Evolutionary conservation across 1,140 invertebrate species (phyloP).

Genomic region (Oppia nitens): DNA sequence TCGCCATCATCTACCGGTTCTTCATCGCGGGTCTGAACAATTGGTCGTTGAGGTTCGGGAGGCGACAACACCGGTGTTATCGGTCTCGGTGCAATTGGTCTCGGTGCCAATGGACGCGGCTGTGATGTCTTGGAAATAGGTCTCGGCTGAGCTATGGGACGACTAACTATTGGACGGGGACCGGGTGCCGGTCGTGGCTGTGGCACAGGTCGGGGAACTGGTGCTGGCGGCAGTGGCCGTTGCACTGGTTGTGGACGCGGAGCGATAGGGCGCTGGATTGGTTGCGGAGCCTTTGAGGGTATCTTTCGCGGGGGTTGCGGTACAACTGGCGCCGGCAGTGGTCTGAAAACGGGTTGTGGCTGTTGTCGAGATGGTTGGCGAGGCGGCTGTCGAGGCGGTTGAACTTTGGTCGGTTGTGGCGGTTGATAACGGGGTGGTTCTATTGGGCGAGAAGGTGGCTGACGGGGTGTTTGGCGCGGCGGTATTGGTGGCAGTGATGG

Average conservation of each 20-base stretch:
- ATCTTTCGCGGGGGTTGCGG: background rate
- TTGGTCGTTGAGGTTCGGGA: background rate
- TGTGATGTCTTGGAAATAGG: background rate
- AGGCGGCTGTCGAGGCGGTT: background rate
- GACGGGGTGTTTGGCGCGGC: background rate
- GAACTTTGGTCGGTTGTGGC: background rate
- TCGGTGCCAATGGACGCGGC: background rate
- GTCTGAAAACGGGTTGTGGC: background rate
- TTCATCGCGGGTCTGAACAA: background rate
- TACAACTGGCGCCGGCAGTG: background rate
- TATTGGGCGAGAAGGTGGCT: background rate
- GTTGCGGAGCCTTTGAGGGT: slow-evolving; percentile 1
- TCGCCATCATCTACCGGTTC: background rate
- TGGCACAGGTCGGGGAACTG: background rate
- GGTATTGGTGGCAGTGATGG: slow-evolving; percentile 2
- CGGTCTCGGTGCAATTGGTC: background rate
- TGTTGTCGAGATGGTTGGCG: background rate
- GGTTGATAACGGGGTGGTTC: background rate
- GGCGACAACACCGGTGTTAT: too few relatives aligned
- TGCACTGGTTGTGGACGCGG: slow-evolving; percentile 9
- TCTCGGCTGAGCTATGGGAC: slow-evolving; percentile 3
- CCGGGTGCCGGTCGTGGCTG: background rate
- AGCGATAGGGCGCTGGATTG: background rate
- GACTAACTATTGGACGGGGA: background rate
- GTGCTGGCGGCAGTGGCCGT: background rate